phyloP scores from a whole-genome alignment of 2,888 invertebrate species.

The Tillus elongatus region DNA sequence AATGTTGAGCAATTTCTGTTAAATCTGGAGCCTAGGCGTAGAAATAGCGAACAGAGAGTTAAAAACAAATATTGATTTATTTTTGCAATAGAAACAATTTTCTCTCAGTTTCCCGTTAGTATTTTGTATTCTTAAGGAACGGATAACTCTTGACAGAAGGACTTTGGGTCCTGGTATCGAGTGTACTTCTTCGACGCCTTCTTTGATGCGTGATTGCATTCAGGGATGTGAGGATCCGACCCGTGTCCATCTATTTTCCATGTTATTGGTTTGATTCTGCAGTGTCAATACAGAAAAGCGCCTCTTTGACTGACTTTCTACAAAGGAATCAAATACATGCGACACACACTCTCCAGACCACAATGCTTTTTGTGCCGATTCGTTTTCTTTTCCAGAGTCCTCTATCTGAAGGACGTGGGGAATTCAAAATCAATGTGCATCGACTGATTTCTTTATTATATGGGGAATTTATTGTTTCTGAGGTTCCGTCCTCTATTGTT shows the following conservation, averaged over 20 bases:
- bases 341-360: slow-evolving; percentile 27
- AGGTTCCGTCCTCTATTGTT: no score
- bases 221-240: slow-evolving; percentile 25
- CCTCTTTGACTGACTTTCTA: slow-evolving; percentile 30
- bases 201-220: slow-evolving; percentile 34
- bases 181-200: slow-evolving; percentile 23
- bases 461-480: slow-evolving; percentile 1
- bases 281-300: slow-evolving; percentile 34
- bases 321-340: slow-evolving; percentile 33
- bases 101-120: no score
- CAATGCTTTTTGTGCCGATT: slow-evolving; percentile 17
- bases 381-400: neutral
- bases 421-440: slow-evolving; percentile 1
- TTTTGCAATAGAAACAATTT: no score
- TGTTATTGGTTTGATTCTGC: slow-evolving; percentile 40
- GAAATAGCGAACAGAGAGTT: no score
- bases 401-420: slow-evolving; percentile 1
- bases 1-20: no score
- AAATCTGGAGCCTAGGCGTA: no score
- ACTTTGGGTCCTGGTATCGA: no score
- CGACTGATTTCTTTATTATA: slow-evolving; percentile 1
- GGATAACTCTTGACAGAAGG: no score
- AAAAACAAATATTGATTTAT: no score
- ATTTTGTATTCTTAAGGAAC: no score
- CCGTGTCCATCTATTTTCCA: slow-evolving; percentile 41